phyloP scores from a whole-genome alignment of 2,888 invertebrate species.

The Nephrotoma appendiculata region DNA sequence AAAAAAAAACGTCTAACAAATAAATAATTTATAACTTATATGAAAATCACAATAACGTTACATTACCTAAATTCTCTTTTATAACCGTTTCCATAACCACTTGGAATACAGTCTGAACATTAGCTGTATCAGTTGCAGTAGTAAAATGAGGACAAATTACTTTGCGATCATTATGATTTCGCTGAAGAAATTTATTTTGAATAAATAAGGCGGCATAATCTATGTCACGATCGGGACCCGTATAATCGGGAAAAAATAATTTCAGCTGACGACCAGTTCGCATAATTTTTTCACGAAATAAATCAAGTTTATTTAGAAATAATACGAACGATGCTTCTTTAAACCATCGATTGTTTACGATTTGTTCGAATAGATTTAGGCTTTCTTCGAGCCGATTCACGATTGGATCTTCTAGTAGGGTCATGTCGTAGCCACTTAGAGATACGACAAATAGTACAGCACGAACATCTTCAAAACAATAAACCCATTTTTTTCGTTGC shows the following conservation, averaged over 20 bases:
- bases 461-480: constrained; percentile 49
- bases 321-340: constrained; percentile 44
- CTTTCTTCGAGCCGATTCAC: constrained; percentile 49
- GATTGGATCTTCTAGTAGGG: constrained; percentile 42
- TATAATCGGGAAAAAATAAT: constrained; percentile 43
- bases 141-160: constrained; percentile 50
- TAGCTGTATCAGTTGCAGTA: constrained; percentile 50
- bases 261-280: constrained; percentile 44
- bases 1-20: not conserved
- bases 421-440: constrained; percentile 52
- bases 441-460: constrained; percentile 49
- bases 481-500: constrained; percentile 50
- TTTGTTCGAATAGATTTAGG: constrained; percentile 45
- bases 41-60: constrained; percentile 34
- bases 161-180: constrained; percentile 40
- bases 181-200: constrained; percentile 42
- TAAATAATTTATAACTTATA: not conserved
- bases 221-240: constrained; percentile 44
- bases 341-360: constrained; percentile 49
- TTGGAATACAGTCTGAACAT: constrained; percentile 49
- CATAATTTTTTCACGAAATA: constrained; percentile 48
- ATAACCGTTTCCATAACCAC: constrained; percentile 51
- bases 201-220: constrained; percentile 46
- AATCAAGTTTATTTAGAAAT: constrained; percentile 48
- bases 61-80: constrained; percentile 42